Evolutionary conservation across 2,113 vertebrate species (phyloP), one percentile per base, ranked within the genome.

Genomic region (Pampusana beccarii): DNA sequence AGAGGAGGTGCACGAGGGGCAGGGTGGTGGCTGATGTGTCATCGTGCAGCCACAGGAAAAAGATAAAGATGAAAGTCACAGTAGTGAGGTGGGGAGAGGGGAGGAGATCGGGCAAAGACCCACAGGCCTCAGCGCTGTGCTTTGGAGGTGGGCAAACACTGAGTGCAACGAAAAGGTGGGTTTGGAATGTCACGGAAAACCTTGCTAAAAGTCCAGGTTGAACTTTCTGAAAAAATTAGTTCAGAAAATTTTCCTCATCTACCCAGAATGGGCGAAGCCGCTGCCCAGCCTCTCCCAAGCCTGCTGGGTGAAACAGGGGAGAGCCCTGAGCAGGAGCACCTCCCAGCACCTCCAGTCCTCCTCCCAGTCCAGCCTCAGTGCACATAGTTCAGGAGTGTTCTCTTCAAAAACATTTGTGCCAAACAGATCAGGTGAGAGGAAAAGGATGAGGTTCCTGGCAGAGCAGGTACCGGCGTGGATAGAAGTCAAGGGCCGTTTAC

Each of bases 331-430:
- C n/a, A 11, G 25, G 4, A 21, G 44, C 61, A 46, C 10, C 17
- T 36, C 53, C 42, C 1, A 0, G 33, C 21, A 34, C 13, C 53
- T 14, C 16, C 4, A 34, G 1, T 24, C 19, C 6, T 16, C 5
- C n/a, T 33, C 17, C 2, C 0, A 25, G 2, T 2, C 1, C 72
- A 28, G 19, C 25, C 33, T 5, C 25, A 1, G 34, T 0, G 13
- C 34, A 8, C 18, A 5, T 18, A 14, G 40, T 31, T 23, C 18
- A 0, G 3, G 5, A 4, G 3, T 8, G 5, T 9, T 54, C 58
- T 9, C 56, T 18, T 57, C 54, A 7, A 11, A 48, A 6, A 10
- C 26, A 3, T 4, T 5, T 15, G 1, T 2, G 12, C 13, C 54
- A 5, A 26, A 6, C 4, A 16, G 21, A 23, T 31, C 26, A 16